A percentile compares a stretch with the other conserved stretches of the same genome.
Evolutionary conservation across 2,797 vertebrate species (phyloP).

Genomic region (Notamacropus eugenii): DNA sequence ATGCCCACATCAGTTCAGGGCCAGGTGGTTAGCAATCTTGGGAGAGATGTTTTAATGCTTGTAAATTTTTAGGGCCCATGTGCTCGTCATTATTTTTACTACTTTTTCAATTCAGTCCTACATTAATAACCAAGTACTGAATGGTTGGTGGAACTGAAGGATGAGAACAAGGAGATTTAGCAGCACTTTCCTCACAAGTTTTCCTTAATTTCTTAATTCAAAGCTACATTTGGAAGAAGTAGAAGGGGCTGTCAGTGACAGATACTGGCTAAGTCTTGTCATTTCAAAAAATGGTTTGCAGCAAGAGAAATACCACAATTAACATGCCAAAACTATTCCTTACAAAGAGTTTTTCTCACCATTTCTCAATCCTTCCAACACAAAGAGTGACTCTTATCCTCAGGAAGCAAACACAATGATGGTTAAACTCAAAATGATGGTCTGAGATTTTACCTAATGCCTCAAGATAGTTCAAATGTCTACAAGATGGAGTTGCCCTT

Average conservation of each 20-base stretch:
- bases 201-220: slow-evolving; percentile 19
- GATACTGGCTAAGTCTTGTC: not conserved
- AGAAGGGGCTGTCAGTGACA: not conserved
- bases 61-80: slow-evolving; percentile 10
- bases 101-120: not conserved
- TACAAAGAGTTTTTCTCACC: not conserved
- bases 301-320: not conserved
- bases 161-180: not conserved
- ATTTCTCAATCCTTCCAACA: not conserved
- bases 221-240: not conserved
- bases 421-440: not conserved
- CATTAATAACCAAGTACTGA: not conserved
- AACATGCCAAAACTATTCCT: not conserved
- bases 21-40: not conserved
- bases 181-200: slow-evolving; percentile 28
- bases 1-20: not conserved
- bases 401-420: not conserved
- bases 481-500: not conserved
- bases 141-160: not conserved
- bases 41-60: not conserved
- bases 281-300: not conserved
- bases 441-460: not conserved
- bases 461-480: not conserved
- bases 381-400: not conserved
- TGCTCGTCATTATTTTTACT: slow-evolving; percentile 4